Conservation (phyloP, 2,888 invertebrate species). For the Agrochola lychnidis region DNA sequence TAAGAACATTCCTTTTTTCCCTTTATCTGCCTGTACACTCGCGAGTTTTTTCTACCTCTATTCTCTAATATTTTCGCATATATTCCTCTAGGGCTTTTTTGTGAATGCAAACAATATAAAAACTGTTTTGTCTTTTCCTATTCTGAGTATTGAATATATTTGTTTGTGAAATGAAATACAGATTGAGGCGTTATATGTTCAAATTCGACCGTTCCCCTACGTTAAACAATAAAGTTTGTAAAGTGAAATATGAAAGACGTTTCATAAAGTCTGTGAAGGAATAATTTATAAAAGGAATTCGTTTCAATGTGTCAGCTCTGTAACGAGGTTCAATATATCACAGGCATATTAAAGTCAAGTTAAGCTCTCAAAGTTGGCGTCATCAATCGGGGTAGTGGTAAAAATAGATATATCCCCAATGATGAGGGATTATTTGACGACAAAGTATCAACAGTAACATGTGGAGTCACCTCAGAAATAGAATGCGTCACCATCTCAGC, state of each 20-base stretch:
- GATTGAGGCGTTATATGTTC: conserved; percentile 75
- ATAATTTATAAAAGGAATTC: conserved; percentile 79
- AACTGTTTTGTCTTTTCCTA: conserved; percentile 80
- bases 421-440: conserved; percentile 87
- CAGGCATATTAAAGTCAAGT: conserved; percentile 84
- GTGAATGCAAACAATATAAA: conserved; percentile 78
- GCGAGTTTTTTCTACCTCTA: conserved; percentile 72
- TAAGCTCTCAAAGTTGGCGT: conserved; percentile 80
- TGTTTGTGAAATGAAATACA: conserved; percentile 78
- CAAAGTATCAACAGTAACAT: conserved; percentile 88
- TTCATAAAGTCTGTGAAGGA: conserved; percentile 63
- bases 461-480: conserved; percentile 84
- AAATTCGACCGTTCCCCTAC: conserved; percentile 68
- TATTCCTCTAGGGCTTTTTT: conserved; percentile 79
- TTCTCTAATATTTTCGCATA: conserved; percentile 74
- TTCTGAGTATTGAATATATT: conserved; percentile 81
- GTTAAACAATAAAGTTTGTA: conserved; percentile 65
- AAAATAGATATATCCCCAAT: conserved; percentile 85
- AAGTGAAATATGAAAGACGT: conserved; percentile 69
- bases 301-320: conserved; percentile 77
- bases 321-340: conserved; percentile 83
- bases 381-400: conserved; percentile 82
- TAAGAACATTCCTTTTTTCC: conserved; percentile 82
- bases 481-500: conserved; percentile 79
- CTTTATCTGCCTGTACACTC: conserved; percentile 81